Conservation (phyloP, 2,888 invertebrate genomes). For the Nineta flava region DNA sequence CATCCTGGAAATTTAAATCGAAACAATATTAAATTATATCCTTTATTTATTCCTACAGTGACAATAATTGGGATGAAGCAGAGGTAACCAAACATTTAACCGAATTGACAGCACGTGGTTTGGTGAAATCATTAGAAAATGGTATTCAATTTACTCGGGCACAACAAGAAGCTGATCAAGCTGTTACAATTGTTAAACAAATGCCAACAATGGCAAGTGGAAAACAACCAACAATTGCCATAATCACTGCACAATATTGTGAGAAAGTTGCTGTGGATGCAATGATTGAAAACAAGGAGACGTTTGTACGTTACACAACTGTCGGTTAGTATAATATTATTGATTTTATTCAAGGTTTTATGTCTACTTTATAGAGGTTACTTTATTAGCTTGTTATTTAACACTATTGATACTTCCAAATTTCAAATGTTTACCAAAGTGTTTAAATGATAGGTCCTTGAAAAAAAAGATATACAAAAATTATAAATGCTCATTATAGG, state of each 20-base stretch:
- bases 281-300: conserved; percentile 94
- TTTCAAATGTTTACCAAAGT: too few relatives aligned
- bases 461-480: too few relatives aligned
- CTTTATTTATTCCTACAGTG: conserved; percentile 29
- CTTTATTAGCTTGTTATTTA: too few relatives aligned
- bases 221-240: conserved; percentile 93
- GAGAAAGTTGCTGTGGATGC: conserved; percentile 97
- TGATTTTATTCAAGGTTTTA: not conserved
- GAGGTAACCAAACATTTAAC: conserved; percentile 61
- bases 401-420: too few relatives aligned
- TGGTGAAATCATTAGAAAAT: conserved; percentile 73
- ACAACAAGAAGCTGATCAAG: conserved; percentile 63
- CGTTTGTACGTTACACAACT: conserved; percentile 89
- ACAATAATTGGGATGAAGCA: conserved; percentile 63
- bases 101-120: conserved; percentile 62
- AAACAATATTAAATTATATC: too few relatives aligned
- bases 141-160: conserved; percentile 67
- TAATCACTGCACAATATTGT: conserved; percentile 92
- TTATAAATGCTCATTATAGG: too few relatives aligned
- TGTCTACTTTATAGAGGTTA: not conserved
- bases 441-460: too few relatives aligned
- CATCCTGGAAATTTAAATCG: too few relatives aligned
- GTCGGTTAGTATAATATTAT: conserved; percentile 63
- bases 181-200: conserved; percentile 74
- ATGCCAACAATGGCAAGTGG: conserved; percentile 81